Conservation (phyloP, 2,888 invertebrate species). For the Scotopteryx bipunctaria region DNA sequence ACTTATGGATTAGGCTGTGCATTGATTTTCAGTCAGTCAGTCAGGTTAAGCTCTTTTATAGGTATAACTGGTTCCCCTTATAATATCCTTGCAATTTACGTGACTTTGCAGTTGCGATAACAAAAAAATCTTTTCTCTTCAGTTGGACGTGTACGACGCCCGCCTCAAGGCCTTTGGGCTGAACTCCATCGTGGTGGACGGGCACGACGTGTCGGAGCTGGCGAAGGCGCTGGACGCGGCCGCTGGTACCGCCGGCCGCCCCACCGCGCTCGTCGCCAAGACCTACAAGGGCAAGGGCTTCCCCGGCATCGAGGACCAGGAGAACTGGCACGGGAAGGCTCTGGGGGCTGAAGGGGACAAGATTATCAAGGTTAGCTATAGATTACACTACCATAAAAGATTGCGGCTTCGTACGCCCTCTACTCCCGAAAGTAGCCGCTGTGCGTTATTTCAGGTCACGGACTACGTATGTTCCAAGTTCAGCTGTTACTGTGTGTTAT, state of each 20-base stretch:
- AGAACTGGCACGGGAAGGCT: slow-evolving; percentile 99
- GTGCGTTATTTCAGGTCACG: too few species aligned
- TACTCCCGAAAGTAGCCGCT: too few species aligned
- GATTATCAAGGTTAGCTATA: slow-evolving; percentile 71
- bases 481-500: too few species aligned
- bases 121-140: slow-evolving; percentile 1
- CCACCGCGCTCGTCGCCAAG: slow-evolving; percentile 97
- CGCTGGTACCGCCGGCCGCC: slow-evolving; percentile 88
- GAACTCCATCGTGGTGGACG: slow-evolving; percentile 96
- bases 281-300: slow-evolving; percentile 97
- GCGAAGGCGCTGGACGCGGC: slow-evolving; percentile 95
- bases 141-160: slow-evolving; percentile 91
- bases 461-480: too few species aligned
- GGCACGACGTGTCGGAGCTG: slow-evolving; percentile 96
- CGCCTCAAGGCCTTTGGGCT: slow-evolving; percentile 96
- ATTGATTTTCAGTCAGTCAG: too few species aligned
- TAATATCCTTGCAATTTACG: too few species aligned
- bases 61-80: too few species aligned
- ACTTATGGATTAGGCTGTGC: too few species aligned
- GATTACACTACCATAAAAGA: too few species aligned
- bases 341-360: slow-evolving; percentile 91
- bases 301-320: slow-evolving; percentile 94
- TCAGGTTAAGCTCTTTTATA: too few species aligned
- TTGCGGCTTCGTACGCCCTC: too few species aligned
- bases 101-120: too few species aligned